Evolutionary conservation across 2,113 vertebrate genomes (phyloP).

Genomic region (Macheiramphus alcinus): DNA sequence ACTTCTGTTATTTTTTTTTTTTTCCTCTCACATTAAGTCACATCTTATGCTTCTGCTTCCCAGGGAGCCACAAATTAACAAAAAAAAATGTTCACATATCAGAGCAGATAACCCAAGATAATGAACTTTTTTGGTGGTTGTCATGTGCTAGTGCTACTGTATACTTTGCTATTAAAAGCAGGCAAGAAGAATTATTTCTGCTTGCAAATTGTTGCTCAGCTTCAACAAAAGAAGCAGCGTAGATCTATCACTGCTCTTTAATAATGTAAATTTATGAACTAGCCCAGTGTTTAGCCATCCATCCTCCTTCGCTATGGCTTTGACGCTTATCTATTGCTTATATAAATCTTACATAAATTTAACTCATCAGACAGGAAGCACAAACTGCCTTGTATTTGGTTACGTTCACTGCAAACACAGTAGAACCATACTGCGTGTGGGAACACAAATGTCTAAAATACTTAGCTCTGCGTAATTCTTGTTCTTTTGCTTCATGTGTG

Average conservation of each 20-base stretch:
- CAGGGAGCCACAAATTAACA: neutral
- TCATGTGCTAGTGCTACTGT: neutral
- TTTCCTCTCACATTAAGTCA: neutral
- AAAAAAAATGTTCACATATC: neutral
- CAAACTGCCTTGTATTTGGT: neutral
- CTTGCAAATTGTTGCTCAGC: neutral
- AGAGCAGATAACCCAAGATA: neutral
- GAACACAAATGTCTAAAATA: conserved; percentile 31
- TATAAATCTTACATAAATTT: conserved; percentile 28
- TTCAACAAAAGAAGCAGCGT: neutral
- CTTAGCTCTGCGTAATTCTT: conserved; percentile 11
- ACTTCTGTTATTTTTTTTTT: neutral
- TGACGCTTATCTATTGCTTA: conserved; percentile 7
- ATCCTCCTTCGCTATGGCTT: neutral
- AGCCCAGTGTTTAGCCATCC: neutral
- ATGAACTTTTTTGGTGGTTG: neutral
- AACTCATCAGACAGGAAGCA: neutral
- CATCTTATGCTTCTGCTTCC: neutral
- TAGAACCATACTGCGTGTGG: conserved; percentile 28
- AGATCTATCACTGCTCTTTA: neutral
- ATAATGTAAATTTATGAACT: conserved; percentile 14
- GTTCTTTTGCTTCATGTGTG: neutral
- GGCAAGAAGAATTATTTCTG: neutral
- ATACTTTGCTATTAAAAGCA: neutral
- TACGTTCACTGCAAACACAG: neutral